Conservation (phyloP, 2,888 invertebrate genomes). For the Nephrocerus scutellatus region DNA sequence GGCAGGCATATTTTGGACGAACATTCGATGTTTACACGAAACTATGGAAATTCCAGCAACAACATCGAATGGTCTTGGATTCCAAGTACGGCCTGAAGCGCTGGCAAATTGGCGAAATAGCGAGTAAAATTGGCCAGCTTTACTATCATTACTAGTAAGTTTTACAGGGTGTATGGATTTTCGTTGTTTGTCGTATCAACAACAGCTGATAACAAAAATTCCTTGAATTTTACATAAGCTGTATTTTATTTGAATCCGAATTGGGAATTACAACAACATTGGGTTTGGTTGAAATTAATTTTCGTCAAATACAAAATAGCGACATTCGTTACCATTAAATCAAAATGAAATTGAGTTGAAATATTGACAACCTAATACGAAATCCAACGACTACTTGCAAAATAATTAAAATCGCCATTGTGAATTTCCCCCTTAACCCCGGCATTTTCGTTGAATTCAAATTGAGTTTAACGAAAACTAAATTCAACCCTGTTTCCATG, state of each 20-base stretch:
- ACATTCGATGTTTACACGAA: slow-evolving; percentile 97
- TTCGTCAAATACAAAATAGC: not conserved
- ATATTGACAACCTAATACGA: too few species aligned
- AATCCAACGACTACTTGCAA: too few species aligned
- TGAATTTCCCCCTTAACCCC: too few species aligned
- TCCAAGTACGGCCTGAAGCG: slow-evolving; percentile 89
- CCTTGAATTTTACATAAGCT: not conserved
- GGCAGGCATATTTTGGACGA: slow-evolving; percentile 94
- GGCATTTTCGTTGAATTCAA: too few species aligned
- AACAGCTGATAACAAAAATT: not conserved
- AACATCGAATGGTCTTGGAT: slow-evolving; percentile 85
- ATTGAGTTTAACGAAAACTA: too few species aligned
- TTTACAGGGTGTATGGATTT: slow-evolving; percentile 3
- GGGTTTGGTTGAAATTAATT: too few species aligned
- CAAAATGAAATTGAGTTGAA: not conserved
- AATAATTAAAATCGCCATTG: too few species aligned
- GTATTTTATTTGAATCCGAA: too few species aligned
- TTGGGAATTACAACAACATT: too few species aligned
- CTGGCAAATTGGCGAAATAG: slow-evolving; percentile 98
- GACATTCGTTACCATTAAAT: not conserved
- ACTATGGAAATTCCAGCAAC: slow-evolving; percentile 97
- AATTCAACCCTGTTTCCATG: too few species aligned
- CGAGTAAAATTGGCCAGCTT: slow-evolving; percentile 95
- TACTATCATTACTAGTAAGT: slow-evolving; percentile 98
- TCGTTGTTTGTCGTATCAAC: too few species aligned